A percentile compares a stretch with the other conserved stretches of the same genome.
Evolutionary conservation across 2,888 invertebrate genomes (phyloP).

Genomic region (Epirrhoe alternata): DNA sequence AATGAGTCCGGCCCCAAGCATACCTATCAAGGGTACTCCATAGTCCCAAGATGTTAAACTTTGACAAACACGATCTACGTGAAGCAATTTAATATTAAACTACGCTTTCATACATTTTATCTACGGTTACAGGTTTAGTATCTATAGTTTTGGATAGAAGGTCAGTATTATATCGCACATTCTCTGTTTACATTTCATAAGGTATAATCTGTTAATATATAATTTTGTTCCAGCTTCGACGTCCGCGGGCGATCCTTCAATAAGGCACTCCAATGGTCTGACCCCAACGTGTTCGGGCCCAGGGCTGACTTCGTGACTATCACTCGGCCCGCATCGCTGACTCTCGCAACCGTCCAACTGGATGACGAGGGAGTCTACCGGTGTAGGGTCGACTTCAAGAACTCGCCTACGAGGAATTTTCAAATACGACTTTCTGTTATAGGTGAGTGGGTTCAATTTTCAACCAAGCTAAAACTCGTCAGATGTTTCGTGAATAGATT

Average conservation of each 20-base stretch:
- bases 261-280: slow-evolving; percentile 94
- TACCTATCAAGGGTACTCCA: no score
- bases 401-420: slow-evolving; percentile 94
- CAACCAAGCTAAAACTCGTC: background rate
- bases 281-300: slow-evolving; percentile 92
- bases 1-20: no score
- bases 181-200: no score
- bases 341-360: slow-evolving; percentile 92
- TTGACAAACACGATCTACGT: no score
- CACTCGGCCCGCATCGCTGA: slow-evolving; percentile 91
- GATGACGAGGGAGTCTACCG: slow-evolving; percentile 95
- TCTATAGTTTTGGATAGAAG: no score
- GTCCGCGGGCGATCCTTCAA: slow-evolving; percentile 92
- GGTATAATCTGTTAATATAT: background rate
- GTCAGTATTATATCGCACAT: no score
- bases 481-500: background rate
- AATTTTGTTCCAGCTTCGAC: slow-evolving; percentile 88
- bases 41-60: no score
- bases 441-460: slow-evolving; percentile 86
- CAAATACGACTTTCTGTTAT: slow-evolving; percentile 95
- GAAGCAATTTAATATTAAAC: no score
- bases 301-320: slow-evolving; percentile 94
- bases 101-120: no score
- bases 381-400: slow-evolving; percentile 95
- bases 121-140: no score